phyloP scores from a whole-genome alignment of 2,888 invertebrate genomes.

The Cotesia congregata region DNA sequence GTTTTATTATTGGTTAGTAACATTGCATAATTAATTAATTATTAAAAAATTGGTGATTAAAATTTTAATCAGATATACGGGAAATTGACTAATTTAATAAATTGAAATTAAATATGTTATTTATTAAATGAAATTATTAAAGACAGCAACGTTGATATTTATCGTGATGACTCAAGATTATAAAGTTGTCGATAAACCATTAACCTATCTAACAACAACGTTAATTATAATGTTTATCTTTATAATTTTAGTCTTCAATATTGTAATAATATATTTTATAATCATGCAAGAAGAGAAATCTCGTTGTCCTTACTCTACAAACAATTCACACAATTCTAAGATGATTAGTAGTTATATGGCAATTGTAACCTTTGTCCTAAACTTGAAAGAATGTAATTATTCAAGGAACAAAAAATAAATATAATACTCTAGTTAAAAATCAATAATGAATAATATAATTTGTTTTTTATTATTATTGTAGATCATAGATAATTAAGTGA shows the following conservation, averaged over 20 bases:
- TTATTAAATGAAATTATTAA: neutral
- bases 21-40: too few species aligned
- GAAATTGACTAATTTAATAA: too few species aligned
- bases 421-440: constrained; percentile 3
- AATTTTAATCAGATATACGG: too few species aligned
- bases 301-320: constrained; percentile 22
- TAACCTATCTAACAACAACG: neutral
- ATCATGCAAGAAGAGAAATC: constrained; percentile 7
- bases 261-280: neutral
- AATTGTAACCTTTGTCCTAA: neutral
- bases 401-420: neutral
- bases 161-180: neutral
- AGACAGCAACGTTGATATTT: neutral
- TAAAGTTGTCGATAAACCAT: neutral
- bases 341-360: neutral
- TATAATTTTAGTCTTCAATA: neutral
- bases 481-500: neutral
- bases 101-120: constrained; percentile 4
- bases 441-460: neutral
- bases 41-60: too few species aligned
- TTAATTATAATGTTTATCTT: constrained; percentile 1
- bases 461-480: neutral
- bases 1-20: too few species aligned
- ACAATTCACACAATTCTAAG: neutral
- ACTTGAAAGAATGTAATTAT: neutral